Evolutionary conservation across 2,113 vertebrate genomes (phyloP), one percentile per base, ranked within the genome.

Genomic region (Aspidoscelis tigris): DNA sequence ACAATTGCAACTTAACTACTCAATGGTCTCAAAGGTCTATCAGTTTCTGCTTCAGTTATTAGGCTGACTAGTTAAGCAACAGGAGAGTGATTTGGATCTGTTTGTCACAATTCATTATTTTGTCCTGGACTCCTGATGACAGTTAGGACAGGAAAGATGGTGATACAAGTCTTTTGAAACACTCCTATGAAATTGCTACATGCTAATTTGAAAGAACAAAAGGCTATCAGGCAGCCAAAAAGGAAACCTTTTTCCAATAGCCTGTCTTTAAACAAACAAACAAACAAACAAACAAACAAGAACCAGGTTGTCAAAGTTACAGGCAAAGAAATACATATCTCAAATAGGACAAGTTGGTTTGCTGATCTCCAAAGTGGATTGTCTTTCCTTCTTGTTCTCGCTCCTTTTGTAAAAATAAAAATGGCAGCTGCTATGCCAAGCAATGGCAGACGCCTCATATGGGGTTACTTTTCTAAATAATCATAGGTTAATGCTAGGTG

Each of bases 381-480:
- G 14, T 81, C 21, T 21, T 74, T 14, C 53, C 53, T 43, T 73
- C 39, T 73, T 4, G 2, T 8, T 61, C 58, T 61, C 58, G 14
- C 47, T 50, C 47, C 8, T 64, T 14, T 61, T 61, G 58, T 61
- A 61, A 61, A 61, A 61, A 61, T 47, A 80, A 79, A 72, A 82
- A 64, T 65, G 50, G n/a, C 69, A 81, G 53, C 24, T 24, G 22
- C 24, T 64, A 61, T 20, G 22, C 64, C 55, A 44, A 64, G 16
- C 71, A 47, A 14, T 44, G 20, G 9, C 43, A 41, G 8, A 64
- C 14, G 55, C n/a, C 7, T 47, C 10, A 44, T 82, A 75, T 86
- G 84, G 68, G 69, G 7, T 86, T 87, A 75, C 68, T 41, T 84
- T 87, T 43, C 50, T n/a, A 83, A 78, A 75, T 26, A 71, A 3